These are phyloP conservation scores for Caradrina clavipalpis DNA, from an alignment of 2,888 invertebrate genomes.

Conservation along the genomic window DNA sequence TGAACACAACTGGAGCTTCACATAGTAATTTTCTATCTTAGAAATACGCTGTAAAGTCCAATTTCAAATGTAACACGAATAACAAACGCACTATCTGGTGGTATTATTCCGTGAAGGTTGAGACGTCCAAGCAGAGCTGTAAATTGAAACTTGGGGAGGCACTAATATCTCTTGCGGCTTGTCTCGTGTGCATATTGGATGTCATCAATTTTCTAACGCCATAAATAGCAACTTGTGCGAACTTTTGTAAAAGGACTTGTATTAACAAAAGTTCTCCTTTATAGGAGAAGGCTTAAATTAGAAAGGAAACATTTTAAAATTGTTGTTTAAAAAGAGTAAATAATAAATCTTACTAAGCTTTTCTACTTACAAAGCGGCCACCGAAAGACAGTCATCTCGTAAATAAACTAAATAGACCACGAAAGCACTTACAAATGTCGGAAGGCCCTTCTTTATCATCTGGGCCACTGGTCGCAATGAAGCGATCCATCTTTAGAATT, in stretches of 20 bases:
- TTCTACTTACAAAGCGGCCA: constrained; percentile 56
- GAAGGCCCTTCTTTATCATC: constrained; percentile 70
- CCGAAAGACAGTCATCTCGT: constrained; percentile 65
- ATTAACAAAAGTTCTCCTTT: neutral
- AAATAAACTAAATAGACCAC: constrained; percentile 64
- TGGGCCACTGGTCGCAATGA: constrained; percentile 65
- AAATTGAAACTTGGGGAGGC: constrained; percentile 85
- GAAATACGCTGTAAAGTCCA: constrained; percentile 71
- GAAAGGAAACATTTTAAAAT: neutral
- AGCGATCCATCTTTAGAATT: constrained; percentile 69
- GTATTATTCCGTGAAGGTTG: constrained; percentile 82
- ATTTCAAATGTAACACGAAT: constrained; percentile 72
- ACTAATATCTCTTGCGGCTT: constrained; percentile 77
- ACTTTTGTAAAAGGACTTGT: constrained; percentile 1
- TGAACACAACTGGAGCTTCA: constrained; percentile 33
- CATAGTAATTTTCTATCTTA: constrained; percentile 74
- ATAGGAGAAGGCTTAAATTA: neutral
- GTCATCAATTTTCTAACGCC: constrained; percentile 59
- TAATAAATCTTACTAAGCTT: neutral
- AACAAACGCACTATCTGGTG: constrained; percentile 82
- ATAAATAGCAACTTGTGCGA: constrained; percentile 28
- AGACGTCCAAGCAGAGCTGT: constrained; percentile 85
- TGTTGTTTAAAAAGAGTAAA: neutral
- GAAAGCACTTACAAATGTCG: constrained; percentile 65
- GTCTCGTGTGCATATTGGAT: constrained; percentile 66